Base-by-base conservation (phyloP, 2,888 invertebrate genomes). In the Deilephila porcellus region DNA sequence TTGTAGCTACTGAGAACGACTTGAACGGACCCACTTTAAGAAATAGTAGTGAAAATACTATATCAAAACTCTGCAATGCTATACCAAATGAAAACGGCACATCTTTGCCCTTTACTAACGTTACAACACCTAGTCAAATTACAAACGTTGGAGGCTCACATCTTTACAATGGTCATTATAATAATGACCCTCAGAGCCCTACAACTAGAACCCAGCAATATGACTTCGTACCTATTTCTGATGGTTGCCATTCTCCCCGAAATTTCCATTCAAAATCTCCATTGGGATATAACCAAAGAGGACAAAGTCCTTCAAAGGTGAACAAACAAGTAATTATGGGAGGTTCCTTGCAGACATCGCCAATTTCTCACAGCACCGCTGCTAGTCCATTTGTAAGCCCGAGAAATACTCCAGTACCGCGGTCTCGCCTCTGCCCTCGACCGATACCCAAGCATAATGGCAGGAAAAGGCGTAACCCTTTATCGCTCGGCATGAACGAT, bases 161-260 rank as follows among this genome's bases (percentile, higher is more conserved):
- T 75, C 78, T 89, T 7, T 93, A 91, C 76, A 93, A 93, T 75
- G 93, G 93, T 2, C 91, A 91, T 74, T 84, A 88, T 73, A 90
- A 91, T 72, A 91, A 90, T 63, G 96, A 97, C 72, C 97, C 97
- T 0, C 96, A 97, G 78, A 97, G 97, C 91, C 97, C 97, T 14
- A 97, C 97, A 77, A 96, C 97, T 63, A 95, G 97, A 76, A 96
- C 97, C 70, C 96, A 97, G 86, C 97, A 97, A 85, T 98, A 97
- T 86, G 97, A 97, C 88, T 98, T 98, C 85, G 97, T 97, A 52
- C 98, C 98, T 0, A 98, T 98, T 85, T 97, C 98, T 56, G 97
- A 97, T 11, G 96, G 96, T n/a, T 96, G 97, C 63, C 96, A 96
- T 82, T 96, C 96, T 1, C 96, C 97, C 1, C 85, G 89, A 37